Evolutionary conservation across 2,797 vertebrate genomes (phyloP), one percentile per base, ranked within the genome.

Genomic region (Eremophila alpestris): DNA sequence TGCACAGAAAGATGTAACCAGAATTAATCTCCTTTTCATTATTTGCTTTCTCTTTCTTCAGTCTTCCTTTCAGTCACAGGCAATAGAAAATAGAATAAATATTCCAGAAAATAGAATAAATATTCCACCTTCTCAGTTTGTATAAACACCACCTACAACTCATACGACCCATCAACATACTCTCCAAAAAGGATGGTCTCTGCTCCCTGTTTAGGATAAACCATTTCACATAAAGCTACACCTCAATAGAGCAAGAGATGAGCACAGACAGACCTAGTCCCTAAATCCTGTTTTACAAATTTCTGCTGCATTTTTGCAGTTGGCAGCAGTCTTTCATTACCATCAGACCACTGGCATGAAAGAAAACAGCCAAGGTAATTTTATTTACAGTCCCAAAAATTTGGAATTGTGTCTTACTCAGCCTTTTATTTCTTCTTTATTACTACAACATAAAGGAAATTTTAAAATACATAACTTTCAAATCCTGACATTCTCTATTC

Each of bases 381-480:
- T 71, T 91, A n/a, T 87, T 83, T 73, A 77, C 0, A 3, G 36
- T 41, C 26, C 32, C 36, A 41, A 78, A 75, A 87, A 41, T 43
- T 41, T 34, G n/a, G 48, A 67, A 60, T 15, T 52, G 52, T 82
- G 51, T 75, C 11, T 52, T 68, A 79, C 11, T 70, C 27, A 78
- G 40, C 13, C n/a, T 92, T 87, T 92, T 56, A 68, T 75, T 87
- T 89, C 49, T 94, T 73, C 51, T 69, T 93, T 69, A 71, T 69
- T 80, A 77, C 16, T 48, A 22, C 49, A 83, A 41, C n/a, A 83
- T 32, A 91, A 73, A 80, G 24, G 13, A 83, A 73, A 59, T 67
- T 81, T 88, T 49, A 76, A 94, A 92, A 91, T 38, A 65, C 14
- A 29, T 38, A 63, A 91, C 41, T 75, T 70, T 51, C 68, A 94